Percentiles rank a stretch among this genome's conserved stretches.
phyloP scores from a whole-genome alignment of 2,888 invertebrate species.

The Clivina fossor region DNA sequence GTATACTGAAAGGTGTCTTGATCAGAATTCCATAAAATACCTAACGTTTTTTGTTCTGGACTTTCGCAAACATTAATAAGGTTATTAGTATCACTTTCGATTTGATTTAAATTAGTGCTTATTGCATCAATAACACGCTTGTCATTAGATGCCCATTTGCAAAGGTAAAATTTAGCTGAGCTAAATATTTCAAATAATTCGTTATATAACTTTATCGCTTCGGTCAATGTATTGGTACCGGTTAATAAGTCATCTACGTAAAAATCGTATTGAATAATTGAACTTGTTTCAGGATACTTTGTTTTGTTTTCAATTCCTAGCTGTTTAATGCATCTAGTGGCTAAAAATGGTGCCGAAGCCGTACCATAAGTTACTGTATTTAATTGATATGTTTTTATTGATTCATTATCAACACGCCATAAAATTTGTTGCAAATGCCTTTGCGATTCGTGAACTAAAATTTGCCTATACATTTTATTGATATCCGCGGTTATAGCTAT shows the following conservation, averaged over 20 bases:
- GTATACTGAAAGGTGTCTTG: background rate
- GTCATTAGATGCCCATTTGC: background rate
- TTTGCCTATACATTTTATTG: background rate
- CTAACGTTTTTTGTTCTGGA: background rate
- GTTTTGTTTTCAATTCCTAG: constrained; percentile 16
- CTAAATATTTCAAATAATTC: background rate
- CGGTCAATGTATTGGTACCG: background rate
- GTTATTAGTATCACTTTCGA: background rate
- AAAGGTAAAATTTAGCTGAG: background rate
- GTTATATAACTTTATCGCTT: background rate
- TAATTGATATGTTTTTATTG: background rate
- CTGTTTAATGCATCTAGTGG: constrained; percentile 18
- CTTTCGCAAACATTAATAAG: background rate
- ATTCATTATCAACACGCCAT: background rate
- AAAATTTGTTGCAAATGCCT: background rate
- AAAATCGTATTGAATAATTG: background rate
- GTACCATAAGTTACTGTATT: background rate
- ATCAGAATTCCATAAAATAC: background rate
- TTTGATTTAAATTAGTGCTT: too few relatives aligned
- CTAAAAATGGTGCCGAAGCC: background rate
- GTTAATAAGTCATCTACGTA: constrained; percentile 1
- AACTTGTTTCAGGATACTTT: background rate
- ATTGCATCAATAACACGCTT: background rate
- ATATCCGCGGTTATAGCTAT: background rate
- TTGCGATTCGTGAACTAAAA: background rate